Evolutionary conservation across 2,888 invertebrate species (phyloP), one percentile per base, ranked within the genome.

Genomic region (Brachylomia viminalis): DNA sequence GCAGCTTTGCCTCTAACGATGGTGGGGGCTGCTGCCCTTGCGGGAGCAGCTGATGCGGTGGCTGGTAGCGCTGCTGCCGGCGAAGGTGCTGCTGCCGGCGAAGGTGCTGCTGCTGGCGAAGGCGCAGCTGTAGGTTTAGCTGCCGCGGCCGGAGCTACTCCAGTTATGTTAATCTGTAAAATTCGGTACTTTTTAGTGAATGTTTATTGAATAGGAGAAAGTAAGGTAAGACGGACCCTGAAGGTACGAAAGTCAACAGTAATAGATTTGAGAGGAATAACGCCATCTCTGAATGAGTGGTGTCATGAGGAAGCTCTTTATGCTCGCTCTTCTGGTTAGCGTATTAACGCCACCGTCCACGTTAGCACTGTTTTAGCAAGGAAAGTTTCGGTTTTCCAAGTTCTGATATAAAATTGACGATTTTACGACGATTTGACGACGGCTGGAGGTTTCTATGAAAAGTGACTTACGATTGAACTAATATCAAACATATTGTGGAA

Each of bases 71-170:
- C 97, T 8, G 98, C 96, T 8, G 49, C 68, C 0, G 23, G 30
- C 2, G 27, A 27, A 3, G 42, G 20, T 0, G 73, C 27, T 0
- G 70, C 72, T 0, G 58, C 65, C 4, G 65, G 49, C 0, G 49
- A 59, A 0, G 47, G 20, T 0, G 42, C 96, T 54, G 97, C 94
- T 17, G 98, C 97, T 6, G 97, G 85, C 0, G 97, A 91, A 0
- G 97, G 92, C 30, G 96, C 90, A 0, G 96, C 92, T 2, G 97
- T 85, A 6, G 93, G 87, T 0, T 96, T 87, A 84, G 0, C 94
- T 88, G 96, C 87, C 0, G 97, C 87, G 0, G 91, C 90, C 0
- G 96, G 93, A 0, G 95, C 94, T n/a, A 95, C 91, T 0, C 97
- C 94, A 4, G 96, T 93, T 27, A 97, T 86, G 45, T 96, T 91